These are phyloP conservation scores for Alouatta palliata DNA, from an alignment of 2,113 vertebrate genomes.

Conservation along the genomic window DNA sequence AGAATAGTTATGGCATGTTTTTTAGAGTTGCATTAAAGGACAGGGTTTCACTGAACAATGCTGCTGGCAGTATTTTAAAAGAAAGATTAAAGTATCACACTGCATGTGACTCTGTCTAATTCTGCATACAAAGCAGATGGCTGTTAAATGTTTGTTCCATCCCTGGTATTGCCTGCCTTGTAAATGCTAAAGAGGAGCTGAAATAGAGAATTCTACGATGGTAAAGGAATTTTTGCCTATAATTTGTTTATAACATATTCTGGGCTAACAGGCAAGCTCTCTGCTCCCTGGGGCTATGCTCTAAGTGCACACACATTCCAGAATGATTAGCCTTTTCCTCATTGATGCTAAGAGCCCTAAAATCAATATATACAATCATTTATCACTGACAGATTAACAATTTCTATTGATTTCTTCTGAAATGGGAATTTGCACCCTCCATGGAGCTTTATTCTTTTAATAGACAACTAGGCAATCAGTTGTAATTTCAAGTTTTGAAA, in stretches of 20 bases:
- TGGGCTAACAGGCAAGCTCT: conserved; percentile 5
- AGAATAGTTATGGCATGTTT: neutral
- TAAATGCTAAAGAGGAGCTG: conserved; percentile 52
- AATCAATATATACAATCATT: conserved; percentile 60
- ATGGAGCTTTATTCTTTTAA: conserved; percentile 61
- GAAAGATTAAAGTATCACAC: conserved; percentile 25
- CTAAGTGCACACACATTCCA: conserved; percentile 45
- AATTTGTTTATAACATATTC: conserved; percentile 64
- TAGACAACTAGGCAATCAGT: neutral
- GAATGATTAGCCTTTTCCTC: conserved; percentile 47
- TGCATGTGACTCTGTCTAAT: conserved; percentile 47
- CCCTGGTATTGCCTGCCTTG: conserved; percentile 54
- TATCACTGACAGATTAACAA: conserved; percentile 63
- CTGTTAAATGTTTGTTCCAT: conserved; percentile 60
- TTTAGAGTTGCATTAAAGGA: neutral
- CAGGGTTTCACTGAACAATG: conserved; percentile 38
- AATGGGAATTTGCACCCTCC: neutral
- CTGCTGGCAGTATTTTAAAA: conserved; percentile 50
- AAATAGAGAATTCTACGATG: conserved; percentile 44
- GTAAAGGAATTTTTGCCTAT: conserved; percentile 46
- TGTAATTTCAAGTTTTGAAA: conserved; percentile 62
- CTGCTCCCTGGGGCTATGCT: conserved; percentile 25
- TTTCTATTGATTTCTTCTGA: conserved; percentile 51
- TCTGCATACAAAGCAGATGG: conserved; percentile 66
- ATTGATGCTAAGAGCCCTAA: conserved; percentile 53